A percentile compares a stretch with the other conserved stretches of the same genome.
phyloP scores from a whole-genome alignment of 2,797 vertebrate species.

The Peromyscus melanophrys region DNA sequence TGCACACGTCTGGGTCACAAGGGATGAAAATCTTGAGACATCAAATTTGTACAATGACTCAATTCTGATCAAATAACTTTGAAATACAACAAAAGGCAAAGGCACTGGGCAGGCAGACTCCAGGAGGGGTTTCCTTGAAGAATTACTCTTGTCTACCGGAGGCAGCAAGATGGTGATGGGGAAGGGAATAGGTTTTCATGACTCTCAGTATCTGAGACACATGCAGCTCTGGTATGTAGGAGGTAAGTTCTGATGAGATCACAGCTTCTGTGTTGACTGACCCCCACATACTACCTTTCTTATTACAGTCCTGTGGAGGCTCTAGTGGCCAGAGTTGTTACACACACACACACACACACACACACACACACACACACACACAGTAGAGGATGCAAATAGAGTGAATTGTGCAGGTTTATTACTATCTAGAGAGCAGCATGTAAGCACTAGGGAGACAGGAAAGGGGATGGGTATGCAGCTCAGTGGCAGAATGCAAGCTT shows the following conservation, averaged over 20 bases:
- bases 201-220: neutral
- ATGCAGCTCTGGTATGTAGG: neutral
- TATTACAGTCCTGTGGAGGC: neutral
- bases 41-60: constrained; percentile 13
- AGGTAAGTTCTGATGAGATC: neutral
- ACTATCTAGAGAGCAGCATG: neutral
- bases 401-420: neutral
- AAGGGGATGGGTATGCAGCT: accelerated
- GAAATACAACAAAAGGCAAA: neutral
- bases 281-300: neutral
- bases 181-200: neutral
- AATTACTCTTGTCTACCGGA: constrained; percentile 27
- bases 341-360: neutral
- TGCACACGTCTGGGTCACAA: constrained; percentile 17
- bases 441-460: neutral
- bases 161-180: neutral
- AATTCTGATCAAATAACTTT: constrained; percentile 57
- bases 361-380: neutral
- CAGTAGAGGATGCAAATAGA: neutral
- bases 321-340: neutral
- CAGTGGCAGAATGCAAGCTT: neutral
- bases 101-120: neutral
- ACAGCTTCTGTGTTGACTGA: neutral
- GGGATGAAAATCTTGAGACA: neutral
- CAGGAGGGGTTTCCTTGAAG: neutral